phyloP scores from a whole-genome alignment of 2,797 vertebrate species.

The Hapalemur alaotrensis region DNA sequence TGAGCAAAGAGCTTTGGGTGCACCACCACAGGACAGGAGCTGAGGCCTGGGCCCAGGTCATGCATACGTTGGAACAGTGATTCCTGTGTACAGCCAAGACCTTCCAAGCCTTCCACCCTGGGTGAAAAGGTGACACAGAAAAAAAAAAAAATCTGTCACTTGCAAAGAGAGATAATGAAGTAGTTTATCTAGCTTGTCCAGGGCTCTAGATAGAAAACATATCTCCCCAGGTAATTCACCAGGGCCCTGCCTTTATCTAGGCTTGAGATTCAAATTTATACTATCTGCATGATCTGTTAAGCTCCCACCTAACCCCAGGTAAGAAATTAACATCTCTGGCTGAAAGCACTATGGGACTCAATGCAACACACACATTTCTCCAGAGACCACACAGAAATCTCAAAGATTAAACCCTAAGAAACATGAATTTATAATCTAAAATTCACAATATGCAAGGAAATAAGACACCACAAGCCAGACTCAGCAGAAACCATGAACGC shows the following conservation, averaged over 20 bases:
- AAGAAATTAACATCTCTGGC: background rate
- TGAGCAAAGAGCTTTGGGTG: background rate
- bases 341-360: background rate
- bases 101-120: background rate
- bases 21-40: background rate
- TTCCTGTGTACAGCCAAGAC: background rate
- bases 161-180: background rate
- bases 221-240: background rate
- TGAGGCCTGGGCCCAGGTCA: background rate
- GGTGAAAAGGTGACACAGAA: background rate
- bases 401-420: background rate
- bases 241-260: background rate
- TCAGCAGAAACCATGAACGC: background rate
- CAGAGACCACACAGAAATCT: background rate
- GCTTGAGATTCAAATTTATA: background rate
- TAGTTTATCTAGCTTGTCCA: background rate
- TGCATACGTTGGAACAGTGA: rapidly evolving
- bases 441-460: background rate
- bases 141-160: background rate
- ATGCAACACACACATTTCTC: background rate
- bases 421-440: background rate
- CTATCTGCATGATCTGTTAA: background rate
- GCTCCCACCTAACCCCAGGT: background rate
- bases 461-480: background rate
- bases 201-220: background rate